Evolutionary conservation across 2,888 invertebrate genomes (phyloP).

Genomic region (Aphidius colemani): DNA sequence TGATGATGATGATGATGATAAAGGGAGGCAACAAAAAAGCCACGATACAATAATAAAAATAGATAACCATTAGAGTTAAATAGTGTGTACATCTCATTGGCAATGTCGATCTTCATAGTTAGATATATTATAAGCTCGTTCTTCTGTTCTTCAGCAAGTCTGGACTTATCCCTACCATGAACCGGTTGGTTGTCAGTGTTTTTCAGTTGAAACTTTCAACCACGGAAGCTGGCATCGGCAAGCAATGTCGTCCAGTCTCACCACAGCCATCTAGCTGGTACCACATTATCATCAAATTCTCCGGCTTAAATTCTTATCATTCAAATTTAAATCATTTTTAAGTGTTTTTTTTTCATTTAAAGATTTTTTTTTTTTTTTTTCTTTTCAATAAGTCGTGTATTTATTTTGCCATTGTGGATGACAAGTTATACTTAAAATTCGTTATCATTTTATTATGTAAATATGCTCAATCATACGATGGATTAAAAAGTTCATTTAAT

Average conservation of each 20-base stretch:
- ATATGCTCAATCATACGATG: too few species aligned
- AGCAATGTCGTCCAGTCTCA: conserved; percentile 54
- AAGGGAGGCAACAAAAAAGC: not conserved
- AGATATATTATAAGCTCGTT: conserved; percentile 9
- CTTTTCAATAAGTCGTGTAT: too few species aligned
- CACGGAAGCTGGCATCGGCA: conserved; percentile 52
- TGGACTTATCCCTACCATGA: conserved; percentile 33
- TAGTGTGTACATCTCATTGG: conserved; percentile 13
- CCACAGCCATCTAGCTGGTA: conserved; percentile 47
- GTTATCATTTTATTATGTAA: too few species aligned
- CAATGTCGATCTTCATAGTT: conserved; percentile 1
- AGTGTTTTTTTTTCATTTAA: not conserved
- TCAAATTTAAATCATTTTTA: conserved; percentile 13
- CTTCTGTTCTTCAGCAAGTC: conserved; percentile 12
- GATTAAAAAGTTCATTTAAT: too few species aligned
- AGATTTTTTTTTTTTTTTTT: too few species aligned
- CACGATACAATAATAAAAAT: not conserved
- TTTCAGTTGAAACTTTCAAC: conserved; percentile 33
- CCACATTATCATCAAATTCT: conserved; percentile 27
- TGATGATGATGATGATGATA: not conserved
- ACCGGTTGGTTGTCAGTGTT: conserved; percentile 17
- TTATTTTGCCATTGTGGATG: too few species aligned
- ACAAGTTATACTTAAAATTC: too few species aligned
- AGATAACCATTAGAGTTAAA: conserved; percentile 15
- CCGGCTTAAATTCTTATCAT: conserved; percentile 3